Base-by-base conservation (phyloP, 2,797 vertebrate species). In the Spinus pinus region DNA sequence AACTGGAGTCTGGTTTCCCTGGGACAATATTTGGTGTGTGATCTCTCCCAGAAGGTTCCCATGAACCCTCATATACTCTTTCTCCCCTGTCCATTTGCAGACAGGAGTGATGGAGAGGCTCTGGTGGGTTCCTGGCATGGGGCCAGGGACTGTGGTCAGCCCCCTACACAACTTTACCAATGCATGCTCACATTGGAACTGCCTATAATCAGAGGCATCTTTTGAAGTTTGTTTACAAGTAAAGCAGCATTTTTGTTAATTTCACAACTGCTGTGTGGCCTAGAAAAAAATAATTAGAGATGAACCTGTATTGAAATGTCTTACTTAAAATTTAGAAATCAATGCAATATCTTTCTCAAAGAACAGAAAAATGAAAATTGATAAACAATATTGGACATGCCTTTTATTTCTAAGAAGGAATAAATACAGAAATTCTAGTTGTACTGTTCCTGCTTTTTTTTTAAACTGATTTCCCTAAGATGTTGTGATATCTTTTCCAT, bases 141-240 rank as follows among this genome's bases (percentile, higher is more conserved):
- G 46, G 10, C 7, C 23, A n/a, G 28, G 49, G 39, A 15, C 39
- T 41, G 39, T 41, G 39, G 6, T 24, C 30, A 72, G 11, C 16
- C 30, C 8, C 20, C 41, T 47, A 23, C 47, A 23, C 10, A 1
- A 35, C 27, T 78, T 92, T 74, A 75, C 46, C 39, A 72, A 53
- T 67, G 47, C 2, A 2, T 11, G 30, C 21, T 84, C 51, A 81
- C 41, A 35, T 13, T 54, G 71, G 51, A 81, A 75, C 44, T 85
- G 65, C 58, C 46, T 60, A 24, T 81, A 56, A 81, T 88, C 47
- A 75, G 81, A 75, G 9, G 21, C 33, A 37, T 30, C 50, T 30
- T 90, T 90, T 51, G 54, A 82, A 95, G 25, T 47, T 81, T 72
- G 15, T 69, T 90, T 60, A 35, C 84, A 86, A 80, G 54, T 75